Conservation (phyloP, 2,797 vertebrate genomes). For the Pristis pectinata region DNA sequence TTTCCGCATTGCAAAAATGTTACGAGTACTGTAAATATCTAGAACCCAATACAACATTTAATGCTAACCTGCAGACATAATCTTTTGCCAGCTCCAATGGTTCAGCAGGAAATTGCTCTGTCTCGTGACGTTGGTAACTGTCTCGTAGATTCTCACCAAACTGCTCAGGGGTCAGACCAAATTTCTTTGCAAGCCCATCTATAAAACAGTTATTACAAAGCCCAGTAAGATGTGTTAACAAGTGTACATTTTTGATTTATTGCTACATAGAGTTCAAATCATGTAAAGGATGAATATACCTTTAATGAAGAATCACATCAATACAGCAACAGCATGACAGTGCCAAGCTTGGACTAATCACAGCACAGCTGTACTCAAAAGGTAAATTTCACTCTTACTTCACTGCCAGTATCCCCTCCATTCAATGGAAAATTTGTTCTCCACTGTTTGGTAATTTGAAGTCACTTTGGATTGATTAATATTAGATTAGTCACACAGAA, state of each 20-base stretch:
- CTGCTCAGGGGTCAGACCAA: conserved; percentile 94
- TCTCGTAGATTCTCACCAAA: conserved; percentile 97
- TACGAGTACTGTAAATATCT: background rate
- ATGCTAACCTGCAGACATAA: conserved; percentile 80
- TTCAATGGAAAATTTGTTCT: background rate
- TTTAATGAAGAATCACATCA: background rate
- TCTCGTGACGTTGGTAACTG: conserved; percentile 97
- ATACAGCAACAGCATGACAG: background rate
- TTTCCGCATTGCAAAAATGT: background rate
- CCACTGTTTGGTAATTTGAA: background rate
- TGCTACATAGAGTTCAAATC: background rate
- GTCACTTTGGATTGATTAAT: background rate
- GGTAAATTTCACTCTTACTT: background rate
- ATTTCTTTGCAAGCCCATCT: conserved; percentile 58
- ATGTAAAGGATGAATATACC: background rate
- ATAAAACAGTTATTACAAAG: background rate
- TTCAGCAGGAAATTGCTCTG: conserved; percentile 95
- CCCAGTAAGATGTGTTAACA: background rate
- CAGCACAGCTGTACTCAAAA: background rate
- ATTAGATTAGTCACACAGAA: background rate
- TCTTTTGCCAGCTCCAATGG: conserved; percentile 94
- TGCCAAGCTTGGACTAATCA: background rate
- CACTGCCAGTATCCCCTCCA: background rate
- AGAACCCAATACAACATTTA: background rate
- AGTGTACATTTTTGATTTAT: background rate